These are phyloP conservation scores for Andrena camellia DNA, from an alignment of 2,888 invertebrate species.

Conservation along the genomic window DNA sequence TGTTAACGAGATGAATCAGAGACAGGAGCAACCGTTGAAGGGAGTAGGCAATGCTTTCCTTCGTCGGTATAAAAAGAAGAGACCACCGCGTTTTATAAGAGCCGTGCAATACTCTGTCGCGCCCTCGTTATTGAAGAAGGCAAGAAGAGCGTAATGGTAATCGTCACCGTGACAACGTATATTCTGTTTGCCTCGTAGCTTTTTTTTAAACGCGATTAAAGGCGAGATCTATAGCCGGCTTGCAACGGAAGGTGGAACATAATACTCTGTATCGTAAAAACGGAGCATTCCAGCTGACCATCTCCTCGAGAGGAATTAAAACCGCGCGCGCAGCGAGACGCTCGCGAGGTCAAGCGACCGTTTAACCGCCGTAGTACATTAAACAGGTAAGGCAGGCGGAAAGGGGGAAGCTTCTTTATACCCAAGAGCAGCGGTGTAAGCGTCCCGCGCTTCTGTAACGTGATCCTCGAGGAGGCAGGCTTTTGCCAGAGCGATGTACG, in stretches of 20 bases:
- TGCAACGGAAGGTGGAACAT: constrained; percentile 18
- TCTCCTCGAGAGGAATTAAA: constrained; percentile 40
- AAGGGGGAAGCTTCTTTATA: constrained; percentile 83
- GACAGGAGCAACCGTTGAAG: too few species aligned
- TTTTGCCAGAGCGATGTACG: constrained; percentile 90
- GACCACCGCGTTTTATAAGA: too few species aligned
- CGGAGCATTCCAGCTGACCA: constrained; percentile 21
- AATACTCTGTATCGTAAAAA: constrained; percentile 43
- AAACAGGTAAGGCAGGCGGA: constrained; percentile 2
- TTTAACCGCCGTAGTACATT: constrained; percentile 25
- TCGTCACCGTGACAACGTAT: not conserved
- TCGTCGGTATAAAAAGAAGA: too few species aligned
- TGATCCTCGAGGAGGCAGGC: constrained; percentile 89
- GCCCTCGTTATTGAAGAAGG: constrained; percentile 1
- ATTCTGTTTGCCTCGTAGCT: constrained; percentile 11
- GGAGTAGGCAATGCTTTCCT: too few species aligned
- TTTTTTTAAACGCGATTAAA: not conserved
- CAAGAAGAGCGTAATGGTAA: not conserved
- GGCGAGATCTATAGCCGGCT: not conserved
- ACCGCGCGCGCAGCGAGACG: constrained; percentile 3
- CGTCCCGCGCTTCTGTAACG: constrained; percentile 89
- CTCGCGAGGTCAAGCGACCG: not conserved
- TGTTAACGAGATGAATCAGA: too few species aligned
- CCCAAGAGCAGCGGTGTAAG: constrained; percentile 91
- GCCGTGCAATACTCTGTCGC: too few species aligned